phyloP scores from a whole-genome alignment of 2,888 invertebrate genomes.

The Camptogramma bilineatum region DNA sequence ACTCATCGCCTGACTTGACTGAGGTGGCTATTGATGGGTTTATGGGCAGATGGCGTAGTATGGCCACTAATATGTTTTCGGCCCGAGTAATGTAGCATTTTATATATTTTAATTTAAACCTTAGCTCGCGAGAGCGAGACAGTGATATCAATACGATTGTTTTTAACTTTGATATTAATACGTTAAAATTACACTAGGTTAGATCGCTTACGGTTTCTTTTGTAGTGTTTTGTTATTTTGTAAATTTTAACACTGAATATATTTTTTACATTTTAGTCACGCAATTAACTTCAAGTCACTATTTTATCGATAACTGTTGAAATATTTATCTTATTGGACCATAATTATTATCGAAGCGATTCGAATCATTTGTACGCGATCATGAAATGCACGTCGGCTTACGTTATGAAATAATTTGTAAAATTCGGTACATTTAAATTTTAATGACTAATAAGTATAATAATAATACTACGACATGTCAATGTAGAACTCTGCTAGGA shows the following conservation, averaged over 20 bases:
- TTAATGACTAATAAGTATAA: slow-evolving; percentile 53
- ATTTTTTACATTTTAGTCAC: slow-evolving; percentile 61
- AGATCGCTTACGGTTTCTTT: slow-evolving; percentile 77
- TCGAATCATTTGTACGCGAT: slow-evolving; percentile 51
- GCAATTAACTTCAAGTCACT: slow-evolving; percentile 72
- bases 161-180: slow-evolving; percentile 77
- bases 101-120: slow-evolving; percentile 62
- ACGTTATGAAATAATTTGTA: slow-evolving; percentile 49
- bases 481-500: slow-evolving; percentile 38
- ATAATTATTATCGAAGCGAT: slow-evolving; percentile 54
- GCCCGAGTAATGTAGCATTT: slow-evolving; percentile 78
- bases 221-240: slow-evolving; percentile 80
- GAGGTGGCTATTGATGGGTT: slow-evolving; percentile 59
- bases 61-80: slow-evolving; percentile 85
- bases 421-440: slow-evolving; percentile 49
- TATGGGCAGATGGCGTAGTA: slow-evolving; percentile 64
- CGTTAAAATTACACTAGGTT: slow-evolving; percentile 72
- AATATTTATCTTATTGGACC: slow-evolving; percentile 68
- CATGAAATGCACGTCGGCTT: slow-evolving; percentile 57
- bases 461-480: slow-evolving; percentile 52
- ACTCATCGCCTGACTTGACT: slow-evolving; percentile 38
- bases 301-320: slow-evolving; percentile 62
- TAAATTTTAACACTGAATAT: slow-evolving; percentile 78
- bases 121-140: slow-evolving; percentile 56
- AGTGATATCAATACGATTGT: slow-evolving; percentile 75